Conservation (phyloP, 2,113 vertebrate genomes). For the Mystacornis crossleyi region DNA sequence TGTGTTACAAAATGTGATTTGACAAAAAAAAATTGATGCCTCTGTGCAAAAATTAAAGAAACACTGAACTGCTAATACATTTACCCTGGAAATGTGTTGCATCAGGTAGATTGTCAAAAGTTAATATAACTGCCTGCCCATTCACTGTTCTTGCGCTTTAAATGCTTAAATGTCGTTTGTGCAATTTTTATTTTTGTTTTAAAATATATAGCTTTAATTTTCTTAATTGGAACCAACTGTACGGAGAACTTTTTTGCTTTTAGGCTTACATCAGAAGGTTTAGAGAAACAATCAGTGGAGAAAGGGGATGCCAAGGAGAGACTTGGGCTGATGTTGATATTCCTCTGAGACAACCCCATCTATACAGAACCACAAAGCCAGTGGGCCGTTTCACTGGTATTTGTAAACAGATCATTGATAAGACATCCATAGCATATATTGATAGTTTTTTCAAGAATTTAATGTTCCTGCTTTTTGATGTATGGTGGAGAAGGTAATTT, state of each 20-base stretch:
- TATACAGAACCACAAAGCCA: neutral
- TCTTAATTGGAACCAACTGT: neutral
- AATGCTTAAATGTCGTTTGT: neutral
- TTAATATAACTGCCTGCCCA: neutral
- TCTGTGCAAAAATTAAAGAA: conserved; percentile 48
- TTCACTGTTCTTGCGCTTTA: neutral
- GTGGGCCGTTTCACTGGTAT: fast-evolving
- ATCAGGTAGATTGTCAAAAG: neutral
- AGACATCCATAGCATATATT: neutral
- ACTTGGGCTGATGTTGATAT: neutral
- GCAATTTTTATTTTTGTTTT: conserved; percentile 12
- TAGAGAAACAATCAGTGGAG: neutral
- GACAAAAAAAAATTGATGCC: conserved; percentile 44
- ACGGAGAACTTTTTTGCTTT: neutral
- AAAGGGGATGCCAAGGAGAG: neutral
- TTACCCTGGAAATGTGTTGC: neutral
- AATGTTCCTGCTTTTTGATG: neutral
- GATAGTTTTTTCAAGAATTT: neutral
- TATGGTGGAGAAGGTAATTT: neutral
- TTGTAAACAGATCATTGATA: neutral
- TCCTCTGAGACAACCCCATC: neutral
- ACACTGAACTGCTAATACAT: neutral
- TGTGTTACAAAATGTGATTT: conserved; percentile 68
- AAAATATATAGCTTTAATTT: conserved; percentile 31
- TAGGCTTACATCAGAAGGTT: neutral